Conservation (phyloP, 1,140 invertebrate genomes). For the Trachymyrmex cornetzi region DNA sequence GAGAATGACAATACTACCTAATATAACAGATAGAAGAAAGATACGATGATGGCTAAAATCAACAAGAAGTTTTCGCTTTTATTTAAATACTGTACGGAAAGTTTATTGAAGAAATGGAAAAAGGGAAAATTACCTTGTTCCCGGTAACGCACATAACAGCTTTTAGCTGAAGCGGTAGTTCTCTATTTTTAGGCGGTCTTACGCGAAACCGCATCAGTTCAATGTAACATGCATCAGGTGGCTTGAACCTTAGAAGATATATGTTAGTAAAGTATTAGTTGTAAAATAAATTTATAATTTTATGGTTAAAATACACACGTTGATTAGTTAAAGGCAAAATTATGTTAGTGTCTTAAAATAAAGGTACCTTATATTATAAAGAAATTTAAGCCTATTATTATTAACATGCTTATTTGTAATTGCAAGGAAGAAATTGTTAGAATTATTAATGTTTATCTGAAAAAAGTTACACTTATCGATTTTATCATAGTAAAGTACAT, state of each 20-base stretch:
- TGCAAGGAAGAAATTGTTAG: background rate
- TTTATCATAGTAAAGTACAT: constrained; percentile 74
- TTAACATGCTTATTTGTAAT: background rate
- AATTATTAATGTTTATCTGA: background rate
- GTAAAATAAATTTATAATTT: background rate
- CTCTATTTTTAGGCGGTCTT: constrained; percentile 97
- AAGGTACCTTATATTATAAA: background rate
- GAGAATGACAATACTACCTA: background rate
- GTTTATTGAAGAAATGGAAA: background rate
- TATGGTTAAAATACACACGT: background rate
- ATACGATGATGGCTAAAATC: background rate
- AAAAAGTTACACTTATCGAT: background rate
- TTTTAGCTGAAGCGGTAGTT: constrained; percentile 98
- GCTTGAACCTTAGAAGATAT: constrained; percentile 93
- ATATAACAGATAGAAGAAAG: background rate
- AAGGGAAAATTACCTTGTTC: constrained; percentile 89
- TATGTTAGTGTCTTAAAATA: background rate
- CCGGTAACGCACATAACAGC: constrained; percentile 94
- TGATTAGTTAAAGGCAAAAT: background rate
- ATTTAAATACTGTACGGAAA: background rate
- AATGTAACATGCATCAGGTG: constrained; percentile 99
- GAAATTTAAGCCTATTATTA: background rate
- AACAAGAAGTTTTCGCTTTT: background rate
- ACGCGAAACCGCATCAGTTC: constrained; percentile 98
- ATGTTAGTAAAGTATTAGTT: constrained; percentile 65